Percentiles rank a stretch among this genome's conserved stretches.
Conservation (phyloP, 2,113 vertebrate genomes). For the Labrus mixtus region DNA sequence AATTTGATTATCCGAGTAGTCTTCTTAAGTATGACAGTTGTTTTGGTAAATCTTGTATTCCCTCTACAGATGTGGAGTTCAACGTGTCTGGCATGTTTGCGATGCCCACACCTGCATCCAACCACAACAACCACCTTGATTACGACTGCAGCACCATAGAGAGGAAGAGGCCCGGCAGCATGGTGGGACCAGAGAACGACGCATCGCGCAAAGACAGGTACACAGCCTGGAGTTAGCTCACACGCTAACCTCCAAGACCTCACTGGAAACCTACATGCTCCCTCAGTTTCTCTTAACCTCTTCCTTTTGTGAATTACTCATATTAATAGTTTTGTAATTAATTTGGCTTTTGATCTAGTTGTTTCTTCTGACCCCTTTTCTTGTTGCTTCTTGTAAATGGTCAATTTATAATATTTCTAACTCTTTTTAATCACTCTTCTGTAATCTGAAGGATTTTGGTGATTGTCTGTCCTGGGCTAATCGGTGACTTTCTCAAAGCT, state of each 20-base stretch:
- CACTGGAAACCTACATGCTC: background rate
- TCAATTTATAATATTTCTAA: background rate
- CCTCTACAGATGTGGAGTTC: conserved; percentile 92
- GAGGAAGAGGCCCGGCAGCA: conserved; percentile 93
- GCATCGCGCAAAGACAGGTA: conserved; percentile 92
- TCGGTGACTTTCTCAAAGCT: conserved; percentile 48
- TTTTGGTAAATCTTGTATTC: background rate
- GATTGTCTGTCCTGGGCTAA: conserved; percentile 51
- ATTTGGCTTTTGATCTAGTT: conserved; percentile 30
- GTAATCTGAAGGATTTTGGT: conserved; percentile 24
- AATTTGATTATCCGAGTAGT: no score
- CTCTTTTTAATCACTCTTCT: conserved; percentile 13
- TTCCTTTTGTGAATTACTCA: background rate
- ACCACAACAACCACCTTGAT: conserved; percentile 89
- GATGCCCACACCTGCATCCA: conserved; percentile 87
- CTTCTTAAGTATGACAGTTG: background rate
- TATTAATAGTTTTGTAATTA: conserved; percentile 23
- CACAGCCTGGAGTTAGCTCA: background rate
- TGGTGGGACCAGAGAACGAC: conserved; percentile 92
- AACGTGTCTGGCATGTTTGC: conserved; percentile 96
- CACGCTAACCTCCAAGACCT: background rate
- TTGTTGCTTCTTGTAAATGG: background rate
- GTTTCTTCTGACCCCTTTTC: conserved; percentile 13
- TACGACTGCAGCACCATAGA: conserved; percentile 90
- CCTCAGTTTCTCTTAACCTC: background rate